A percentile compares a stretch with the other conserved stretches of the same genome.
Conservation (phyloP, 2,113 vertebrate species). For the Cyprinodon variegatus region DNA sequence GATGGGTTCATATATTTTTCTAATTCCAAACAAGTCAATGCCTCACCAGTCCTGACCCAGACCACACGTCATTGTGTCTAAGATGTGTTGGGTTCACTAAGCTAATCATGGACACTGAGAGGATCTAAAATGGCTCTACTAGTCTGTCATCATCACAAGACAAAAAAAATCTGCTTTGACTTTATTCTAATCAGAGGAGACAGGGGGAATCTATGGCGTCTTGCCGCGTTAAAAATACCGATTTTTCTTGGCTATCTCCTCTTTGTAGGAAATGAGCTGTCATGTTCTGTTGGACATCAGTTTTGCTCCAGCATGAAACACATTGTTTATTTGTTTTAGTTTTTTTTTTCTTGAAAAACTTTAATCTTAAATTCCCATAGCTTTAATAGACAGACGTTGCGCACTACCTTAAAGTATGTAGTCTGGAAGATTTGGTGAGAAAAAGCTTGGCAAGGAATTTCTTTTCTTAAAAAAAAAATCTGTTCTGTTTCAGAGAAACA, state of each 20-base stretch:
- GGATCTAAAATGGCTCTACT: slow-evolving; percentile 32
- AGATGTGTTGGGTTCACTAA: slow-evolving; percentile 2
- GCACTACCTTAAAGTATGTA: slow-evolving; percentile 67
- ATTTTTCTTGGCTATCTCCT: slow-evolving; percentile 57
- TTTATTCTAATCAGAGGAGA: slow-evolving; percentile 47
- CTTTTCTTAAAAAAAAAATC: slow-evolving; percentile 55
- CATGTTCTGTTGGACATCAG: slow-evolving; percentile 47
- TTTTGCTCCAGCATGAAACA: slow-evolving; percentile 70
- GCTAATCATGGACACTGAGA: slow-evolving; percentile 18
- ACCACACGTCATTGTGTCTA: background rate
- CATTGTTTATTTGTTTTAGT: slow-evolving; percentile 65
- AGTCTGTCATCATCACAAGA: slow-evolving; percentile 48
- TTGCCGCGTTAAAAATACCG: slow-evolving; percentile 69
- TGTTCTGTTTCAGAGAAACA: slow-evolving; percentile 52
- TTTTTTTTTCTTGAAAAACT: slow-evolving; percentile 12
- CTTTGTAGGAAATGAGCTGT: slow-evolving; percentile 66
- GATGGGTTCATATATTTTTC: no score
- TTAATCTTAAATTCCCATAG: slow-evolving; percentile 52
- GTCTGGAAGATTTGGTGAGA: slow-evolving; percentile 50
- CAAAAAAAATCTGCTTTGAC: slow-evolving; percentile 48
- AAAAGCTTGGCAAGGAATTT: slow-evolving; percentile 51
- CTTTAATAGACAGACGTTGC: slow-evolving; percentile 67
- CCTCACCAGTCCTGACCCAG: no score
- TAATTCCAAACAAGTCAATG: no score
- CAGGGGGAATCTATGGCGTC: slow-evolving; percentile 57